Evolutionary conservation across 2,888 invertebrate genomes (phyloP).

Genomic region (Archips xylosteana): DNA sequence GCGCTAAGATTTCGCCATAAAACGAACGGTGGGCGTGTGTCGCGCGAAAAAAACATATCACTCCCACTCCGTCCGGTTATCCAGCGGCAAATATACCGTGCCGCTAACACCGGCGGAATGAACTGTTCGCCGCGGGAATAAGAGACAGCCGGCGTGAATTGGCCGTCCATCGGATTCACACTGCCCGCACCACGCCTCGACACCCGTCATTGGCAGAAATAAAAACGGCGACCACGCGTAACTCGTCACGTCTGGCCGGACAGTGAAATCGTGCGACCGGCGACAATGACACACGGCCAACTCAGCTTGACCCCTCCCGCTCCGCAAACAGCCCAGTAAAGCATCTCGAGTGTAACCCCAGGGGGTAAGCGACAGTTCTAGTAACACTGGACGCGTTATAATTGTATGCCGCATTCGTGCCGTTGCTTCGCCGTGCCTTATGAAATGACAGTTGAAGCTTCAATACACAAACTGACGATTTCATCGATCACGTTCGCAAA

Average conservation of each 20-base stretch:
- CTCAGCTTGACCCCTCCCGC: constrained; percentile 56
- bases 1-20: constrained; percentile 65
- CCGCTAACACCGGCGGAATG: constrained; percentile 50
- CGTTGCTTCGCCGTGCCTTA: constrained; percentile 76
- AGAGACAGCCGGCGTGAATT: constrained; percentile 54
- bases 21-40: constrained; percentile 78
- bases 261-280: constrained; percentile 82
- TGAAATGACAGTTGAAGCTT: constrained; percentile 82
- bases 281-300: constrained; percentile 79
- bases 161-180: constrained; percentile 60
- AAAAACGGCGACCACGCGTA: constrained; percentile 85
- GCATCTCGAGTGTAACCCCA: constrained; percentile 45
- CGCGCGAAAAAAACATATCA: constrained; percentile 80
- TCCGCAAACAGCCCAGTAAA: constrained; percentile 45
- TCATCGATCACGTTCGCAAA: constrained; percentile 83
- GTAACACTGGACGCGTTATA: constrained; percentile 59
- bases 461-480: constrained; percentile 80
- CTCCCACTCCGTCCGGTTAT: constrained; percentile 79
- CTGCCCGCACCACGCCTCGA: constrained; percentile 81
- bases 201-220: constrained; percentile 86
- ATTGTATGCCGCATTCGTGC: constrained; percentile 68
- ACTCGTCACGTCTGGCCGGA: constrained; percentile 83
- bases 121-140: constrained; percentile 61
- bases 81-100: constrained; percentile 58
- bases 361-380: constrained; percentile 55